phyloP scores from a whole-genome alignment of 92 coral and sea anemone species.

The Anthopleura xanthogrammica region DNA sequence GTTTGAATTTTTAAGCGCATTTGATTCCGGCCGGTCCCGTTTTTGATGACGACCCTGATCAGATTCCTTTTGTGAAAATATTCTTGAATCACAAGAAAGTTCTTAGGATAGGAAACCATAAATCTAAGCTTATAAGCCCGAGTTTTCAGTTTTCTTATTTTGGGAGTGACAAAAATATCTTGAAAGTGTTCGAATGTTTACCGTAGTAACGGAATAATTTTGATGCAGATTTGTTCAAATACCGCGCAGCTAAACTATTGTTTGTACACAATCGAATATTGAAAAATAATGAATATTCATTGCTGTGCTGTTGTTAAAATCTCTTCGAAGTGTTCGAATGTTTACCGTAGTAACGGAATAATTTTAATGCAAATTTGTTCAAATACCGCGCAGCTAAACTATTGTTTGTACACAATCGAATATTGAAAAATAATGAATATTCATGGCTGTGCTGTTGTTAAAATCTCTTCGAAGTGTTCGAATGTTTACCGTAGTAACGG shows the following conservation, averaged over 20 bases:
- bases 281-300: neutral
- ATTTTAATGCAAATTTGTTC: neutral
- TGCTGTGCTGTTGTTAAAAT: neutral
- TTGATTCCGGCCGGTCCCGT: neutral
- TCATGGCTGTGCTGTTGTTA: neutral
- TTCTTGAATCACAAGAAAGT: neutral
- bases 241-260: neutral
- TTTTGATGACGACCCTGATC: neutral
- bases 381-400: neutral
- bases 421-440: neutral
- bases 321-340: neutral
- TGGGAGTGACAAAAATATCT: neutral
- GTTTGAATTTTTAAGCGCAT: neutral
- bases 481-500: slow-evolving; percentile 7
- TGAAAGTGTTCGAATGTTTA: neutral
- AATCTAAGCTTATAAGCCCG: neutral
- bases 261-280: too few relatives aligned
- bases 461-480: neutral
- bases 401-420: neutral
- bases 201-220: slow-evolving; percentile 8
- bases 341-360: slow-evolving; percentile 9
- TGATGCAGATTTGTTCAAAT: neutral
- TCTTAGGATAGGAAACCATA: neutral
- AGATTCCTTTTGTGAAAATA: neutral
- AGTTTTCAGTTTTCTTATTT: neutral